phyloP scores from a whole-genome alignment of 2,113 vertebrate genomes.

The Sinocyclocheilus rhinocerous region DNA sequence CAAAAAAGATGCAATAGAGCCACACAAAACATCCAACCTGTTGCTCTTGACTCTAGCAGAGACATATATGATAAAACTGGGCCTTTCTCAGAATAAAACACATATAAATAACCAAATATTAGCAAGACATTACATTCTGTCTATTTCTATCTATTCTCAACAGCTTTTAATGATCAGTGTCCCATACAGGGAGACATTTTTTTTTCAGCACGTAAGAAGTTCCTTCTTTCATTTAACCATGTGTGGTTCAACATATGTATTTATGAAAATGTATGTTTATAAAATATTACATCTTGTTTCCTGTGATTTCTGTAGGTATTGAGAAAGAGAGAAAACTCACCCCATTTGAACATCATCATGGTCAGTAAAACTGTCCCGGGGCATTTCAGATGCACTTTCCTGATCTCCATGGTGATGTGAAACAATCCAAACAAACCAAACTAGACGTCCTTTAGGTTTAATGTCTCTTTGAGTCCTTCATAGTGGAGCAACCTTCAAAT shows the following conservation, averaged over 20 bases:
- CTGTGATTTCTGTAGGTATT: background rate
- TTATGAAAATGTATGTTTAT: background rate
- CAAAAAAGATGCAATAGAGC: background rate
- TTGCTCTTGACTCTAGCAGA: background rate
- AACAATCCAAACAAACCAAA: constrained; percentile 19
- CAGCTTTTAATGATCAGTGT: background rate
- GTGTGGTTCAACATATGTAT: background rate
- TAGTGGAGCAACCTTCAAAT: constrained; percentile 1
- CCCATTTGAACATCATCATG: constrained; percentile 52
- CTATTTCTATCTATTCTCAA: background rate
- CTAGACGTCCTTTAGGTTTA: background rate
- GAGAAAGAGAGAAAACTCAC: constrained; percentile 23
- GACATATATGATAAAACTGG: background rate
- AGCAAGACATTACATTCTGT: background rate
- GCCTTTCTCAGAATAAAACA: background rate
- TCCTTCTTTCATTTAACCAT: background rate
- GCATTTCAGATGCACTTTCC: constrained; percentile 31
- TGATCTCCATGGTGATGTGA: constrained; percentile 39
- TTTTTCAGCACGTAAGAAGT: background rate
- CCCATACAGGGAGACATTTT: background rate
- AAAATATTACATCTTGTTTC: background rate
- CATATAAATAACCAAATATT: background rate
- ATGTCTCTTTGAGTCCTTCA: background rate
- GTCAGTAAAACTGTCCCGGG: constrained; percentile 31
- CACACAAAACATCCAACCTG: background rate